phyloP scores from a whole-genome alignment of 2,888 invertebrate genomes.

The Dendrolimus houi region DNA sequence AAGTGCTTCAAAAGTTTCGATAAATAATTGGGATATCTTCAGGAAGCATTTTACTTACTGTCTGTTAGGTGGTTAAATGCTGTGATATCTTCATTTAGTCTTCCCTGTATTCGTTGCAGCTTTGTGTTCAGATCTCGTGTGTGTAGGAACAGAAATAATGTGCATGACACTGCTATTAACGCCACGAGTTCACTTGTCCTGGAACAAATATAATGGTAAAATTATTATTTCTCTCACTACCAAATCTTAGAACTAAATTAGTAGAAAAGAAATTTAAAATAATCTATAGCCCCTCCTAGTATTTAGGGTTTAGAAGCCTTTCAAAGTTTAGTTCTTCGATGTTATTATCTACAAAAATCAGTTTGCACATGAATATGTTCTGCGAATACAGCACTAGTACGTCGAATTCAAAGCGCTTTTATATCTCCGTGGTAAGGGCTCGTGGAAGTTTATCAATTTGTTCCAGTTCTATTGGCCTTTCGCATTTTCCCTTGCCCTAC shows the following conservation, averaged over 20 bases:
- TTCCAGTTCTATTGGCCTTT: neutral
- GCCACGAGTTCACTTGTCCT: slow-evolving; percentile 91
- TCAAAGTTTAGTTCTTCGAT: too few species aligned
- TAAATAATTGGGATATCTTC: too few species aligned
- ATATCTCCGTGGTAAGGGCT: too few species aligned
- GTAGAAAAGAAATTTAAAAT: too few species aligned
- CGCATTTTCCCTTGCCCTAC: neutral
- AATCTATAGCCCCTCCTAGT: too few species aligned
- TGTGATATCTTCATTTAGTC: slow-evolving; percentile 74
- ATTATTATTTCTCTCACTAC: neutral
- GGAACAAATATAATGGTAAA: slow-evolving; percentile 26
- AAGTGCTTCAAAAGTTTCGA: too few species aligned
- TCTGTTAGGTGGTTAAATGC: slow-evolving; percentile 66
- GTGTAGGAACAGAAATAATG: slow-evolving; percentile 89
- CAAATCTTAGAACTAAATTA: too few species aligned
- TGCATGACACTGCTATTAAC: slow-evolving; percentile 87
- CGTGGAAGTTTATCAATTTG: neutral
- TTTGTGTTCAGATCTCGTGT: slow-evolving; percentile 88
- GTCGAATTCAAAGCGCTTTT: too few species aligned
- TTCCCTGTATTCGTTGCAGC: slow-evolving; percentile 87
- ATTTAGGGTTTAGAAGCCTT: too few species aligned
- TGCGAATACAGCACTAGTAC: too few species aligned
- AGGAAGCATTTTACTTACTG: slow-evolving; percentile 34
- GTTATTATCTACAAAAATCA: too few species aligned
- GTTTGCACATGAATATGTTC: too few species aligned